Evolutionary conservation across 1,140 invertebrate genomes (phyloP).

Genomic region (Lysiphlebus fabarum): DNA sequence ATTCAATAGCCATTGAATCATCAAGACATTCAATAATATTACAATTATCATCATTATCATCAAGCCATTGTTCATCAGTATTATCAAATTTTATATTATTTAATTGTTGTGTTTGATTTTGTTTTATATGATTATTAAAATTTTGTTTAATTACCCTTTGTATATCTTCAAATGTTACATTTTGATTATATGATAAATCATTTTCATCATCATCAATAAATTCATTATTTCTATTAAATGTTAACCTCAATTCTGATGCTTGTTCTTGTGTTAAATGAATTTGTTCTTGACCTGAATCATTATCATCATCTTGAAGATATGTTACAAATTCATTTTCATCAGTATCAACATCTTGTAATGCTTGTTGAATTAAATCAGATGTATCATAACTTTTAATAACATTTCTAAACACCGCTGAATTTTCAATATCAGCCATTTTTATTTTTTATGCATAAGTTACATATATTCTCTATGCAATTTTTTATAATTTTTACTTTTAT

Average conservation of each 20-base stretch:
- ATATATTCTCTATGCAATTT: too few relatives aligned
- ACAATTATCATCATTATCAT: not conserved
- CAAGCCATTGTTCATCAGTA: slow-evolving; percentile 1
- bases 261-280: slow-evolving; percentile 40
- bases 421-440: slow-evolving; percentile 39
- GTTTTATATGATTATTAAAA: slow-evolving; percentile 1
- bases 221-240: slow-evolving; percentile 35
- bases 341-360: slow-evolving; percentile 40
- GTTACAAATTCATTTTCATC: slow-evolving; percentile 42
- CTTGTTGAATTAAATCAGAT: slow-evolving; percentile 42
- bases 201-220: slow-evolving; percentile 25
- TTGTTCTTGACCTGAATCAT: slow-evolving; percentile 33
- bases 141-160: not conserved
- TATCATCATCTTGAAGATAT: slow-evolving; percentile 29
- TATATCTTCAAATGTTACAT: slow-evolving; percentile 19
- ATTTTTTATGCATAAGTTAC: too few relatives aligned
- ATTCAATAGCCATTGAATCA: not conserved
- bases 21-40: not conserved
- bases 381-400: slow-evolving; percentile 32
- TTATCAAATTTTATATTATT: not conserved
- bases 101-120: not conserved
- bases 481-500: too few relatives aligned
- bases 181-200: slow-evolving; percentile 31
- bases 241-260: slow-evolving; percentile 38
- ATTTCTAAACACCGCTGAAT: slow-evolving; percentile 40